Conservation (phyloP, 2,113 vertebrate species). For the Stigmatopora nigra region DNA sequence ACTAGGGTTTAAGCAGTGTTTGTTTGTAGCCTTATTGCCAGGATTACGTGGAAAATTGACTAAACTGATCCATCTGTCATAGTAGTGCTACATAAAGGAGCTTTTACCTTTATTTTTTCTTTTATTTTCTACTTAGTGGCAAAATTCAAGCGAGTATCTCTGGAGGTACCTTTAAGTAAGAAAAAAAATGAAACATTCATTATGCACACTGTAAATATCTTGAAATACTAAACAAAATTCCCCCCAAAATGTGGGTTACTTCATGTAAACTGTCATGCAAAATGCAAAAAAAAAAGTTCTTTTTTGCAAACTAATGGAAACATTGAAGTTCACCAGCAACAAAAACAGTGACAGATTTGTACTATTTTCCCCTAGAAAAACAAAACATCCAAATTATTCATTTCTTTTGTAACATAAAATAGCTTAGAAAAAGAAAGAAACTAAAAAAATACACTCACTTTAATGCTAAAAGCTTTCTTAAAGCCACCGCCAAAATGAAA, state of each 20-base stretch:
- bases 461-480: neutral
- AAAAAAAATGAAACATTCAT: neutral
- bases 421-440: neutral
- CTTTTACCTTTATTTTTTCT: neutral
- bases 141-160: neutral
- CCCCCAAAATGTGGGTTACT: neutral
- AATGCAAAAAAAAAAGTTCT: neutral
- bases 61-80: neutral
- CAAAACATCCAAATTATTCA: neutral
- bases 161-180: neutral
- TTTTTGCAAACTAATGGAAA: neutral
- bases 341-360: no score
- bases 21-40: conserved; percentile 2
- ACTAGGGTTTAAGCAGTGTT: conserved; percentile 2
- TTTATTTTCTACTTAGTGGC: neutral
- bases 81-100: neutral
- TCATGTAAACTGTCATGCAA: neutral
- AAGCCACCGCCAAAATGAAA: neutral
- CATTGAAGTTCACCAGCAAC: no score
- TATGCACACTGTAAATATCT: neutral
- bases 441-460: neutral
- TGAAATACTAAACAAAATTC: no score
- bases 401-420: neutral
- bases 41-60: neutral
- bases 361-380: neutral